Evolutionary conservation across 2,797 vertebrate genomes (phyloP).

Genomic region (Otolemur crassicaudatus): DNA sequence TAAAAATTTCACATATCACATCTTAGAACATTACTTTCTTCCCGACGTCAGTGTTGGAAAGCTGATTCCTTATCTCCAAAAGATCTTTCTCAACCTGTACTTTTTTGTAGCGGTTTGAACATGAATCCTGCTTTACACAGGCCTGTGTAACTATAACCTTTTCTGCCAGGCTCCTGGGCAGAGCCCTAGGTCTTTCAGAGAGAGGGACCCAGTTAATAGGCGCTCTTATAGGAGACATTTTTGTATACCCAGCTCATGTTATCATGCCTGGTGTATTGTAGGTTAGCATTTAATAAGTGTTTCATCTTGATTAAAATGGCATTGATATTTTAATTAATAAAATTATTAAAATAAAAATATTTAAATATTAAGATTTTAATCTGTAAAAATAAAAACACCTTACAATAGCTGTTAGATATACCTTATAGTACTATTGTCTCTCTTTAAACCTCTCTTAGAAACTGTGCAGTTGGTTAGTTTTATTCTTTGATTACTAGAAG

Average conservation of each 20-base stretch:
- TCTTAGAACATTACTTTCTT: not conserved
- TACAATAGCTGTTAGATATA: not conserved
- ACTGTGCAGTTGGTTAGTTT: not conserved
- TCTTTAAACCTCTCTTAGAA: not conserved
- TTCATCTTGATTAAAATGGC: not conserved
- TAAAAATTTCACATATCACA: not conserved
- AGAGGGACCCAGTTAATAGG: not conserved
- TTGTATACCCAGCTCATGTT: not conserved
- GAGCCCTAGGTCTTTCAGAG: not conserved
- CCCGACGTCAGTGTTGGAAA: not conserved
- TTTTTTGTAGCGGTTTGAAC: not conserved
- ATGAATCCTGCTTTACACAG: not conserved
- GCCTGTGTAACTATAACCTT: fast-evolving
- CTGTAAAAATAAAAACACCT: not conserved
- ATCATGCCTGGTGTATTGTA: not conserved
- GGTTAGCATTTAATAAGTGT: not conserved
- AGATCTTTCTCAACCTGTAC: not conserved
- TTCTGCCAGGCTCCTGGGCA: not conserved
- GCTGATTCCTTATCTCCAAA: not conserved
- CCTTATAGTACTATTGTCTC: not conserved
- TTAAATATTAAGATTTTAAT: not conserved
- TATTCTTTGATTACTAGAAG: not conserved
- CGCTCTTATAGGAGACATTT: not conserved
- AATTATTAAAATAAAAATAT: not conserved
- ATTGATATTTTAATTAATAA: not conserved